Evolutionary conservation across 2,888 invertebrate species (phyloP).

Genomic region (Mamestra brassicae): DNA sequence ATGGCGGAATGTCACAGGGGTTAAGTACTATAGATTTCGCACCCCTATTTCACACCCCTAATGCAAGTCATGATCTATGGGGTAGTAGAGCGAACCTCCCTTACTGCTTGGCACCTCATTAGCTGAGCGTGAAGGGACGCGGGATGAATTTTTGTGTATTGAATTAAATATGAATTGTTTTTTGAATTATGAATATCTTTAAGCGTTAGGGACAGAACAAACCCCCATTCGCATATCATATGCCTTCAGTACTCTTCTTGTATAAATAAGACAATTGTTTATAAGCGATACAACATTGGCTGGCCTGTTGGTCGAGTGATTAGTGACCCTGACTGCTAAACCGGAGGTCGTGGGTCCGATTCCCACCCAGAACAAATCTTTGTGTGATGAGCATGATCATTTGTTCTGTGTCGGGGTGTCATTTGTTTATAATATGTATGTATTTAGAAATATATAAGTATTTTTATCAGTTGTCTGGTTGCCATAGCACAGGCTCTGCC

Average conservation of each 20-base stretch:
- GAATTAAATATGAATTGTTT: constrained; percentile 55
- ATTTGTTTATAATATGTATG: too few relatives aligned
- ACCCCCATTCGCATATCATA: background rate
- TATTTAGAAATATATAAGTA: too few relatives aligned
- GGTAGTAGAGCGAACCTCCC: constrained; percentile 62
- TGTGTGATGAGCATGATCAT: too few relatives aligned
- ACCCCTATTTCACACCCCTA: constrained; percentile 66
- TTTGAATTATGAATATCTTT: constrained; percentile 6
- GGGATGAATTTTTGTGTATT: constrained; percentile 63
- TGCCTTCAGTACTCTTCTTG: background rate
- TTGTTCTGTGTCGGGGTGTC: too few relatives aligned
- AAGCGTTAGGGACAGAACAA: background rate
- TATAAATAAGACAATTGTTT: too few relatives aligned
- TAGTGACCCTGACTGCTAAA: too few relatives aligned
- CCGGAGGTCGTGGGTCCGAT: too few relatives aligned
- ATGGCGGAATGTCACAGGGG: constrained; percentile 59
- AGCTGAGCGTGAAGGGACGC: constrained; percentile 54
- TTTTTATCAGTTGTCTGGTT: too few relatives aligned
- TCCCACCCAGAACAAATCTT: too few relatives aligned
- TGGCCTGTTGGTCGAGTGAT: too few relatives aligned
- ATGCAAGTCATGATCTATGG: constrained; percentile 68
- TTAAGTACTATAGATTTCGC: constrained; percentile 62
- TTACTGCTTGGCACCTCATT: constrained; percentile 65
- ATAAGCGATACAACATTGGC: too few relatives aligned
- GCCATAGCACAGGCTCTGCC: too few relatives aligned